Evolutionary conservation across 2,888 invertebrate species (phyloP), one percentile per base, ranked within the genome.

Genomic region (Thelaira solivaga): DNA sequence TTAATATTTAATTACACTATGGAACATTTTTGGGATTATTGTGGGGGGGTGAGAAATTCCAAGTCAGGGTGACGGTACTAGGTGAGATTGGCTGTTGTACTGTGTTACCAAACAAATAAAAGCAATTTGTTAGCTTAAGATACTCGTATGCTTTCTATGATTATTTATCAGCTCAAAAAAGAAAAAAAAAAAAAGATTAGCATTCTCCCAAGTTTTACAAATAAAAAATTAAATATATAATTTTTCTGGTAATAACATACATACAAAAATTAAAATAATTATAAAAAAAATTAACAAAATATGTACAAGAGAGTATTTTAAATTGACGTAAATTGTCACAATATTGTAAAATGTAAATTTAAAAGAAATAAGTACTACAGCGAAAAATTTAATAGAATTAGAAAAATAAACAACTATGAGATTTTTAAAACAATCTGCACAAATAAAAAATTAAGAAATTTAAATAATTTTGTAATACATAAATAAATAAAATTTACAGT

Each of bases 321-420:
- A 78, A 71, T 74, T 78, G 78, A 78, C 78, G 78, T 78, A 78
- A 78, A 78, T 78, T 78, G 78, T 78, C 69, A 49, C 64, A 68
- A 68, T 41, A 68, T 43, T 22, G 49, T 67, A 36, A 68, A 74
- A 61, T 65, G 59, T 36, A 51, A n/a, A 53, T 47, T 62, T 31
- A 47, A 31, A 34, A 47, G 24, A 62, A 62, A 68, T 39, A 74
- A 61, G 41, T 6, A 74, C 18, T 29, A 3, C 22, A 18, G 10
- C 39, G 69, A 39, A 51, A 62, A 45, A n/a, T n/a, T 20, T 24
- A 71, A 31, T n/a, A 29, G 41, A 68, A 24, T 31, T 29, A 39
- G 41, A 16, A 49, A 34, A 34, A 22, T 43, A 45, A 45, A 51
- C 39, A 31, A 18, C 29, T 41, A 39, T 16, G 41, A 59, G 36